phyloP scores from a whole-genome alignment of 2,888 invertebrate species.

The Cephonodes hylas region DNA sequence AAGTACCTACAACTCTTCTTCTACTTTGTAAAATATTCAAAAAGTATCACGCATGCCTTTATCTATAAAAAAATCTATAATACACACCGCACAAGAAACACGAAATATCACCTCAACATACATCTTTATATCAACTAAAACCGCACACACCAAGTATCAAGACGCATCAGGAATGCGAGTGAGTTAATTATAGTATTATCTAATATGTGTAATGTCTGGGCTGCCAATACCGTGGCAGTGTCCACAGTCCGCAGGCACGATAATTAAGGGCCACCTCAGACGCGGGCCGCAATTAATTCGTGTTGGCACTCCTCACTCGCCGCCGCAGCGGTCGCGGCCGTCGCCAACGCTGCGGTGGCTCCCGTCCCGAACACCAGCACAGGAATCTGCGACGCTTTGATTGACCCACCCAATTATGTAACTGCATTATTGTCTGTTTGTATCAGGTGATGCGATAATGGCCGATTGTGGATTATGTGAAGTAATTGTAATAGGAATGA shows the following conservation, averaged over 20 bases:
- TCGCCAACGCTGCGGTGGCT: constrained; percentile 15
- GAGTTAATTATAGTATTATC: no score
- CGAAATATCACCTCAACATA: no score
- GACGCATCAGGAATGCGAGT: no score
- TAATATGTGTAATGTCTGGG: background rate
- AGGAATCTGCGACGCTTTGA: constrained; percentile 24
- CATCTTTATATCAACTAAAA: no score
- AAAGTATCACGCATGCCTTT: no score
- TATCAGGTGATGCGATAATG: background rate
- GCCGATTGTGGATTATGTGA: background rate
- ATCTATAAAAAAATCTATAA: no score
- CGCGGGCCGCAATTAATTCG: constrained; percentile 67
- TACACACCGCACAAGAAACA: no score
- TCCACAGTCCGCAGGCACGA: constrained; percentile 52
- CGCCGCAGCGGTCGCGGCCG: background rate
- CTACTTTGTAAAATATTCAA: no score
- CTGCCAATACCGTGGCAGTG: constrained; percentile 10
- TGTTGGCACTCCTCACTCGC: constrained; percentile 21
- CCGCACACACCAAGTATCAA: no score
- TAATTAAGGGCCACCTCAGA: constrained; percentile 64
- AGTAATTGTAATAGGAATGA: background rate
- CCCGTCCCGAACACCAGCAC: constrained; percentile 12
- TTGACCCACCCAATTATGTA: constrained; percentile 24
- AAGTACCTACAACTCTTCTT: background rate
- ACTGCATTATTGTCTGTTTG: constrained; percentile 15